Base-by-base conservation (phyloP, 2,797 vertebrate species). In the Urosaurus nigricauda region DNA sequence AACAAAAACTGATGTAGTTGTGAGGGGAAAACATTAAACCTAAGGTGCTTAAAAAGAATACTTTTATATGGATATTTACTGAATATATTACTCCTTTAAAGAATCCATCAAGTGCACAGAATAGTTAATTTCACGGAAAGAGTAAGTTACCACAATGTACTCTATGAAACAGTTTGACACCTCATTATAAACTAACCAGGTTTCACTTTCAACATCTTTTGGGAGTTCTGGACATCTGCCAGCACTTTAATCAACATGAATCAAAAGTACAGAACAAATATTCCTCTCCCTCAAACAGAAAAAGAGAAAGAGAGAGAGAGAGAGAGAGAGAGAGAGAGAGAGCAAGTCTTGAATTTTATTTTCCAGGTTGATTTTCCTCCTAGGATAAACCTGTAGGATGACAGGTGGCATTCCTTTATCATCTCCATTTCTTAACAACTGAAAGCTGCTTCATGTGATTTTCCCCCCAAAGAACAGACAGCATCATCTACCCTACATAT, bases 101-200 rank as follows among this genome's bases (percentile, higher is more conserved):
- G 51, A 53, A 65, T 63, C 58, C 24, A 40, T 82, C 79, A 81
- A 79, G 26, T 53, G 47, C 77, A 79, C 12, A 13, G 7, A 73
- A 43, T 73, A 3, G 68, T 56, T 73, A 71, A 71, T 43, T n/a
- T 71, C 65, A 84, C 43, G 71, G 82, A 19, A 53, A 84, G 32
- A 71, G 1, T 35, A 68, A 84, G 73, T 71, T 71, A 83, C 17
- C 65, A 70, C 40, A 71, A 51, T 53, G 47, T 81, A 58, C 43
- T 63, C 32, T 82, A 40, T 17, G 68, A 84, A 84, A 73, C 32
- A n/a, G 47, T 53, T 37, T 53, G 83, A 71, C 83, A 84, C 5
- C 65, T 73, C 83, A 73, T 73, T 84, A 84, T 71, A 73, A 84
- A 56, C 40, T 53, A 71, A 74, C 74, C 47, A 85, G 26, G 37